A percentile compares a stretch with the other conserved stretches of the same genome.
These are phyloP conservation scores for Aphyosemion australe DNA, from an alignment of 2,113 vertebrate genomes.

Conservation along the genomic window DNA sequence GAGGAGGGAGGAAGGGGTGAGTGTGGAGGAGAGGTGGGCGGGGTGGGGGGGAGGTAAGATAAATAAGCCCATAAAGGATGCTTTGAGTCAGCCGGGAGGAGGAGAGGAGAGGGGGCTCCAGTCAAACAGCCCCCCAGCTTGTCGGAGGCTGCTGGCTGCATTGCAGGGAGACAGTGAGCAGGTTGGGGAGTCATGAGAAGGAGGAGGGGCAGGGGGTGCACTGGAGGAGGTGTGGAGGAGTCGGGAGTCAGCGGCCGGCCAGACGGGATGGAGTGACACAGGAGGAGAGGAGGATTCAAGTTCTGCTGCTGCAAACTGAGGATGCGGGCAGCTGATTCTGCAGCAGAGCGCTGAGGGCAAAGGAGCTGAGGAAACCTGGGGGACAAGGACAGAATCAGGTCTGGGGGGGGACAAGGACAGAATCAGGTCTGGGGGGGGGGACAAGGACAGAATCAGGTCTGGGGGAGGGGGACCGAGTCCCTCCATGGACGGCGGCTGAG, in stretches of 20 bases:
- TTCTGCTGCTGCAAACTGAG: constrained; percentile 61
- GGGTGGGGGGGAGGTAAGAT: constrained; percentile 55
- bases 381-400: constrained; percentile 8
- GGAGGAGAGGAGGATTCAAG: constrained; percentile 43
- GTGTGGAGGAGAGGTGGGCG: constrained; percentile 36
- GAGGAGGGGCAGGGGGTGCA: constrained; percentile 16
- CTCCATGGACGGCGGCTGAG: background rate
- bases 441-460: too few relatives aligned
- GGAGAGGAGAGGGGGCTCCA: constrained; percentile 59
- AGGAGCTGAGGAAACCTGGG: constrained; percentile 6
- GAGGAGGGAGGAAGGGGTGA: constrained; percentile 44
- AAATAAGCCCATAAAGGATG: constrained; percentile 80
- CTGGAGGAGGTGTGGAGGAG: constrained; percentile 35
- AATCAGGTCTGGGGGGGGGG: background rate
- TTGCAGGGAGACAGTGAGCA: constrained; percentile 62
- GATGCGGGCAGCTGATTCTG: constrained; percentile 51
- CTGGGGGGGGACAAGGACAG: too few relatives aligned
- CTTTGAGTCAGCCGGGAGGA: constrained; percentile 70
- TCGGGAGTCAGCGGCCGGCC: constrained; percentile 24
- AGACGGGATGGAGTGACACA: constrained; percentile 39
- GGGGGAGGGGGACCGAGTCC: background rate
- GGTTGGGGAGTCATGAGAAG: constrained; percentile 34
- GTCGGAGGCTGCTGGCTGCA: constrained; percentile 61
- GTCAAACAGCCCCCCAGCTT: constrained; percentile 65
- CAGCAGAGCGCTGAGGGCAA: constrained; percentile 33